A percentile compares a stretch with the other conserved stretches of the same genome.
These are phyloP conservation scores for Molanna angustata DNA, from an alignment of 2,888 invertebrate genomes.

Conservation along the genomic window DNA sequence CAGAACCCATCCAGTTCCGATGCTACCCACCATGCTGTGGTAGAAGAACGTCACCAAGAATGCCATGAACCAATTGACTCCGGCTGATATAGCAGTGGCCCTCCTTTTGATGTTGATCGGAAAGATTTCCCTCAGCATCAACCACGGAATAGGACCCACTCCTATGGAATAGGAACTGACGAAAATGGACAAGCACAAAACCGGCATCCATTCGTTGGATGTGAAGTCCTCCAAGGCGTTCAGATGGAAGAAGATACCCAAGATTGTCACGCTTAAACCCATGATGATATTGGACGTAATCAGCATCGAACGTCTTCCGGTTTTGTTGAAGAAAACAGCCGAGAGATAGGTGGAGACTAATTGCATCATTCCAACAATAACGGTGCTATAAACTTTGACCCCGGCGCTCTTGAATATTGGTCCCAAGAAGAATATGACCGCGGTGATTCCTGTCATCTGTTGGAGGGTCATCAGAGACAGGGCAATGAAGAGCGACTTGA, in stretches of 20 bases:
- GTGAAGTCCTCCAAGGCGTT: conserved; percentile 17
- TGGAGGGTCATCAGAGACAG: conserved; percentile 65
- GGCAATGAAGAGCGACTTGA: conserved; percentile 51
- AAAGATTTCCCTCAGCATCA: conserved; percentile 67
- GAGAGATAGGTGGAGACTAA: conserved; percentile 58
- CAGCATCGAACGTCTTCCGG: conserved; percentile 61
- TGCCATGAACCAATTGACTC: conserved; percentile 67
- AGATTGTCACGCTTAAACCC: conserved; percentile 51
- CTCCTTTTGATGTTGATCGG: conserved; percentile 59
- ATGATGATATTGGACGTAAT: conserved; percentile 59
- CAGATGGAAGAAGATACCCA: conserved; percentile 50
- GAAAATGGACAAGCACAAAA: conserved; percentile 55
- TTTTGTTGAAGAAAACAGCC: conserved; percentile 56
- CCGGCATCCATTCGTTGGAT: conserved; percentile 53
- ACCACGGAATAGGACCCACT: conserved; percentile 70
- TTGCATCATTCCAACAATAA: conserved; percentile 61
- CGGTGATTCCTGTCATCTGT: conserved; percentile 60
- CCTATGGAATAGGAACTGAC: conserved; percentile 64
- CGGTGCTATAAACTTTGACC: conserved; percentile 46
- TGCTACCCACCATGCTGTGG: conserved; percentile 53
- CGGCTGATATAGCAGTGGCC: conserved; percentile 66
- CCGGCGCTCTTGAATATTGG: conserved; percentile 54
- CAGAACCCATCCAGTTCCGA: conserved; percentile 63
- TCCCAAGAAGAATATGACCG: conserved; percentile 58
- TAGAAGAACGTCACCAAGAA: conserved; percentile 64